phyloP scores from a whole-genome alignment of 2,113 vertebrate genomes.

The Callopanchax toddi region DNA sequence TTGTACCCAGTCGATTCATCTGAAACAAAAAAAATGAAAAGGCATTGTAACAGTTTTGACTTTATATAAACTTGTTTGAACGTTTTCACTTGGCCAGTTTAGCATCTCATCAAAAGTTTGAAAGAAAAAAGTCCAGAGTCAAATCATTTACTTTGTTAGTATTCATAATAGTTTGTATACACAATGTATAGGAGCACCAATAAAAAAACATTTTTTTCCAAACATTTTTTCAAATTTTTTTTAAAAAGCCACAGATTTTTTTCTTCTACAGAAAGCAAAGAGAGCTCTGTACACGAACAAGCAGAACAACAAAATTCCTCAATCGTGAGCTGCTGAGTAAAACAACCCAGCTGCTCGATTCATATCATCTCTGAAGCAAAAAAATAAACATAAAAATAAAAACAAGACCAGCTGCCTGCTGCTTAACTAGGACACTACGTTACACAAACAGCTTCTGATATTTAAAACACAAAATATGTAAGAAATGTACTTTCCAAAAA shows the following conservation, averaged over 20 bases:
- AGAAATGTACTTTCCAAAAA: conserved; percentile 90
- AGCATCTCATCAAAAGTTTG: neutral
- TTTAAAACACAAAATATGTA: conserved; percentile 91
- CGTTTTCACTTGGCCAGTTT: too few species aligned
- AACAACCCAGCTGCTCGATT: conserved; percentile 73
- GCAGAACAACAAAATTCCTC: conserved; percentile 86
- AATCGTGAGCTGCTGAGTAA: conserved; percentile 73
- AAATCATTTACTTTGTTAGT: conserved; percentile 78
- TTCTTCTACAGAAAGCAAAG: conserved; percentile 94
- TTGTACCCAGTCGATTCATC: too few species aligned
- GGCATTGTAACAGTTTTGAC: too few species aligned
- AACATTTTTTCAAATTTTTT: conserved; percentile 70
- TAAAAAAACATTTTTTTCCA: conserved; percentile 70
- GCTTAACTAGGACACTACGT: conserved; percentile 86
- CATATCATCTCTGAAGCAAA: conserved; percentile 74
- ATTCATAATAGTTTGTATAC: conserved; percentile 82
- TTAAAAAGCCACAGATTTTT: conserved; percentile 89
- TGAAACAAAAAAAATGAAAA: too few species aligned
- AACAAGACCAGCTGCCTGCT: conserved; percentile 84
- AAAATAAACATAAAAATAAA: conserved; percentile 70
- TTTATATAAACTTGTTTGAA: too few species aligned
- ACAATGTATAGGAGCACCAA: conserved; percentile 80
- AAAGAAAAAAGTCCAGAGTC: conserved; percentile 66
- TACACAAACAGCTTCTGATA: conserved; percentile 87
- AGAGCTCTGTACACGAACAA: conserved; percentile 91